Conservation (phyloP, 2,797 vertebrate species). For the Typhlichthys eigenmanni region DNA sequence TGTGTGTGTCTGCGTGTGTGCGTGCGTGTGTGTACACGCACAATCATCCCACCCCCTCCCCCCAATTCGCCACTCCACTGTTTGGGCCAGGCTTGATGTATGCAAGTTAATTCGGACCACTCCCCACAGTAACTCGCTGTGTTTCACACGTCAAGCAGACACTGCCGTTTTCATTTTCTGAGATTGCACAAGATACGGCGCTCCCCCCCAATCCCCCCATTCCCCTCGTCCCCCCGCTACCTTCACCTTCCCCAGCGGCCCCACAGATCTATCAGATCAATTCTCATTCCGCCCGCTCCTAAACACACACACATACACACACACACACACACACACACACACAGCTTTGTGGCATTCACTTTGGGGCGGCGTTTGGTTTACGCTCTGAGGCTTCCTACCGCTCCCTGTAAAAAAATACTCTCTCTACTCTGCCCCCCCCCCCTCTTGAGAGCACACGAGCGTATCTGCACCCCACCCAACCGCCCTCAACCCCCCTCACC, state of each 20-base stretch:
- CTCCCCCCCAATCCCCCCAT: background rate
- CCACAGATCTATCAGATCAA: background rate
- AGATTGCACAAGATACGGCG: constrained; percentile 37
- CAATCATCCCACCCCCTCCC: constrained; percentile 32
- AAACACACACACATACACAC: background rate
- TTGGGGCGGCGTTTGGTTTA: constrained; percentile 30
- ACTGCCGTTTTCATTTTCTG: constrained; percentile 59
- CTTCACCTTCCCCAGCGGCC: constrained; percentile 9
- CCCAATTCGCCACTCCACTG: constrained; percentile 60
- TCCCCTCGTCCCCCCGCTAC: constrained; percentile 26
- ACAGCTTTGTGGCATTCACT: constrained; percentile 37
- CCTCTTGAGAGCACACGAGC: background rate
- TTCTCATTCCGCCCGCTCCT: constrained; percentile 1
- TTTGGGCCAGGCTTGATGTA: constrained; percentile 69
- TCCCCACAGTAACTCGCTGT: constrained; percentile 64
- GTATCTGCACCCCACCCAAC: background rate
- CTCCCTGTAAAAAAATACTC: constrained; percentile 10
- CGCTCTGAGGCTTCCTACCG: constrained; percentile 33
- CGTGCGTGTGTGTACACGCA: constrained; percentile 9
- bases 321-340: too few species aligned
- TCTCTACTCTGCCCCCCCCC: background rate
- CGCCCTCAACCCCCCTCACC: constrained; percentile 32
- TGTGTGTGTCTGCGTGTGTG: background rate
- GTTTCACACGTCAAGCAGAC: constrained; percentile 60
- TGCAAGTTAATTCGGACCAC: constrained; percentile 69